Evolutionary conservation across 2,888 invertebrate genomes (phyloP), one percentile per base, ranked within the genome.

Genomic region (Icerya purchasi): DNA sequence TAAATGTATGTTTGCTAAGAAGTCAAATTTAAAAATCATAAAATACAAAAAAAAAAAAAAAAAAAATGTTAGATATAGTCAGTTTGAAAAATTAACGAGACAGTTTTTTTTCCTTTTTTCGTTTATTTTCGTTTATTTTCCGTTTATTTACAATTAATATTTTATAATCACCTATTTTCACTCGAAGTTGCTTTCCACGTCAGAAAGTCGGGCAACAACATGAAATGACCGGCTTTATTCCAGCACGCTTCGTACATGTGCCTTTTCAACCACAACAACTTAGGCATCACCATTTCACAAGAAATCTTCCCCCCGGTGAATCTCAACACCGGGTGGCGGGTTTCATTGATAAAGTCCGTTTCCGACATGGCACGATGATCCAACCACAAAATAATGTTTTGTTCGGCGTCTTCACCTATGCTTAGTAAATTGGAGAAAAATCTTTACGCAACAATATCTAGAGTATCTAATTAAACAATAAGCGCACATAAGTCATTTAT

Each of bases 221-320:
- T 90, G 66, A 89, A 85, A 62, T 82, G 77, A 57, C 81, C 81
- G 56, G 81, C 81, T 61, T 80, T 78, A 1, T 74, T 66, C 86
- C 88, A 93, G 65, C 78, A 78, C 2, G 75, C 69, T 0, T 77
- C 71, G 3, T 66, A 68, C 10, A 86, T 69, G 72, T 85, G 76
- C 66, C 77, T 80, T 71, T 94, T 94, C 1, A 96, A 70, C 96
- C 96, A 97, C 24, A 93, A 71, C 20, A 96, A 71, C 74, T 96
- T 97, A 0, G 96, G 93, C 61, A 86, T 83, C 76, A 96, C 82
- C 93, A 96, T 96, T 77, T 96, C 96, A n/a, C 90, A 75, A 0
- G 93, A 94, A 3, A 96, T 84, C 73, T 82, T 84, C 0, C 92
- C 92, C 1, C 96, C 96, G 2, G 91, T 88, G 73, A 83, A 88